A percentile compares a stretch with the other conserved stretches of the same genome.
Evolutionary conservation across 2,888 invertebrate genomes (phyloP).

Genomic region (Chaetoderma sp.): DNA sequence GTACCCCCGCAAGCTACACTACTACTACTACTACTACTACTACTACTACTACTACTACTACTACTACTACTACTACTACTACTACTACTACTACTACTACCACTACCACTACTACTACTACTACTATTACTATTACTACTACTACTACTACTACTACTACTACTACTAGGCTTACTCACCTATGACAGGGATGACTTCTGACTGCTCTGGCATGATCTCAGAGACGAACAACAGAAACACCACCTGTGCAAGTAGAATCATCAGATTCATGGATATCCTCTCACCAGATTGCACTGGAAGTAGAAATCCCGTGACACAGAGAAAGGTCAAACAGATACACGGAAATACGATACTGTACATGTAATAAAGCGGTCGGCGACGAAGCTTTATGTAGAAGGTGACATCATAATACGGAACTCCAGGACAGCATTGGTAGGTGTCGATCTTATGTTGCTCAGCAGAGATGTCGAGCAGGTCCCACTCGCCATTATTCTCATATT

Average conservation of each 20-base stretch:
- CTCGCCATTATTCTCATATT: conserved; percentile 17
- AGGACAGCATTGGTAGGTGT: conserved; percentile 20
- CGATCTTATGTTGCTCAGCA: neutral
- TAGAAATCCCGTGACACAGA: conserved; percentile 31
- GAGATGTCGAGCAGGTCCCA: conserved; percentile 10
- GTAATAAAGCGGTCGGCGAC: conserved; percentile 39
- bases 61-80: too few species aligned
- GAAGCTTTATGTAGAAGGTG: conserved; percentile 18
- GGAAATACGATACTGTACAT: conserved; percentile 43
- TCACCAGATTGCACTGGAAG: conserved; percentile 43
- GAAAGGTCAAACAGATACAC: conserved; percentile 39
- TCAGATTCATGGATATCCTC: conserved; percentile 40
- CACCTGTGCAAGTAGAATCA: conserved; percentile 42
- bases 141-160: too few species aligned
- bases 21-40: too few species aligned
- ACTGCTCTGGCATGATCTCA: conserved; percentile 44
- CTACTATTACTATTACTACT: too few species aligned
- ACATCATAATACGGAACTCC: conserved; percentile 17
- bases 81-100: too few species aligned
- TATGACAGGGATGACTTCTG: conserved; percentile 22
- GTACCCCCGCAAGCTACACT: too few species aligned
- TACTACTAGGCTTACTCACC: too few species aligned
- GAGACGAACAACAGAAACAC: conserved; percentile 41
- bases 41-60: too few species aligned
- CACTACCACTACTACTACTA: too few species aligned